Evolutionary conservation across 2,797 vertebrate genomes (phyloP), one percentile per base, ranked within the genome.

Genomic region (Enoplosus armatus): DNA sequence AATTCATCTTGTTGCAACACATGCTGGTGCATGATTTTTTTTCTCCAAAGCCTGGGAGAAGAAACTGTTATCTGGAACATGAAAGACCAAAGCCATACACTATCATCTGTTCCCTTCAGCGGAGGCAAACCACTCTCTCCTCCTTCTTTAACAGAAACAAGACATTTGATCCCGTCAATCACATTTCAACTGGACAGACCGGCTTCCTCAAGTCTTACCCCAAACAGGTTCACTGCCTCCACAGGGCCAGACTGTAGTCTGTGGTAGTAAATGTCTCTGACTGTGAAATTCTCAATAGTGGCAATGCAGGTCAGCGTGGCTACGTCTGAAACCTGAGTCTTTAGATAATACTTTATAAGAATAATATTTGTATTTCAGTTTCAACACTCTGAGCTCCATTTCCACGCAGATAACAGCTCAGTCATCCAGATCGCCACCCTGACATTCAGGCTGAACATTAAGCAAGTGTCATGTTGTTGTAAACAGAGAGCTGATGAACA

Each of bases 141-240:
- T 72, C 72, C 22, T 22, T 58, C 61, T 69, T 26, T 39, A 71
- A 56, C 37, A 41, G 45, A 86, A 76, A 87, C 78, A 75, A 77
- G 75, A 80, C 79, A 84, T 80, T 68, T 71, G 82, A 89, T 83
- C 43, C 59, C 31, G 9, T 80, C 80, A 83, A 67, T 87, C 78
- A 50, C 31, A 82, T 72, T 43, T 73, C 54, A 50, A 90, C 80
- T 71, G 80, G 82, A 85, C 73, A 72, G 83, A 81, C 85, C 71
- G 62, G 90, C 85, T 88, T 87, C 76, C 61, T 86, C 39, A 0
- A 62, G 35, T 80, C 73, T 75, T 60, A 87, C 68, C 53, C 48
- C 39, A 87, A 85, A 87, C 83, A 86, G 60, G 18, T 61, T 66
- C 65, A 74, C 50, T 29, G 54, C 62, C 53, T 79, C 70, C 55